Evolutionary conservation across 2,113 vertebrate species (phyloP), one percentile per base, ranked within the genome.

Genomic region (Sisor rabdophorus): DNA sequence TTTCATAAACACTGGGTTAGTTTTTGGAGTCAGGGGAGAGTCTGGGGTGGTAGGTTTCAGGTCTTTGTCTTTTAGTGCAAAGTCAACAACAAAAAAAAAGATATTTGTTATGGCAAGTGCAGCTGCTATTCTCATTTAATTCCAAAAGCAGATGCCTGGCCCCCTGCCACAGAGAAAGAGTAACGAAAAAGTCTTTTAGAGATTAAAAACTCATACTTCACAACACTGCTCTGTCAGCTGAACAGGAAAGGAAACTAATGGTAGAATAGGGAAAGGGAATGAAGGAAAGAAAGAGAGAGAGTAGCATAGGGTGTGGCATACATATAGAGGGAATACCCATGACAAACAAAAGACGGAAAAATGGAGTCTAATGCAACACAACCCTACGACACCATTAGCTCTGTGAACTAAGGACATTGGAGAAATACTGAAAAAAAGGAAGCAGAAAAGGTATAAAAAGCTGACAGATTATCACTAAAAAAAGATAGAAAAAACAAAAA

Each of bases 61-160:
- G 9, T 16, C 11, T 48, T n/a, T 26, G 68, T 72, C n/a, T n/a
- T 40, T 64, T 40, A 22, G 40, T 16, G 47, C 12, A 47, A 48
- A 69, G 17, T 28, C 4, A 48, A 40, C 1, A 67, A 48, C 48
- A 5, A 64, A 16, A 20, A 11, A n/a, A 36, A 36, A 30, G n/a
- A 30, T 19, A 59, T 24, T 59, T 48, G 40, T 56, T 53, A 60
- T 44, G 54, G n/a, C 52, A 77, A 77, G 72, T 74, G 81, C 74
- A 82, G 79, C 81, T 81, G 83, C 76, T 81, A 76, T 47, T 79
- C 75, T 53, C 24, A 11, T 75, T 78, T 76, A 68, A 77, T 72
- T 78, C 53, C 13, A 9, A 58, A 28, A 54, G 78, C 68, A 79
- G 76, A 75, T 28, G 50, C 48, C 69, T 80, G 80, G 80, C 40